Evolutionary conservation across 2,113 vertebrate genomes (phyloP).

Genomic region (Collichthys lucidus): DNA sequence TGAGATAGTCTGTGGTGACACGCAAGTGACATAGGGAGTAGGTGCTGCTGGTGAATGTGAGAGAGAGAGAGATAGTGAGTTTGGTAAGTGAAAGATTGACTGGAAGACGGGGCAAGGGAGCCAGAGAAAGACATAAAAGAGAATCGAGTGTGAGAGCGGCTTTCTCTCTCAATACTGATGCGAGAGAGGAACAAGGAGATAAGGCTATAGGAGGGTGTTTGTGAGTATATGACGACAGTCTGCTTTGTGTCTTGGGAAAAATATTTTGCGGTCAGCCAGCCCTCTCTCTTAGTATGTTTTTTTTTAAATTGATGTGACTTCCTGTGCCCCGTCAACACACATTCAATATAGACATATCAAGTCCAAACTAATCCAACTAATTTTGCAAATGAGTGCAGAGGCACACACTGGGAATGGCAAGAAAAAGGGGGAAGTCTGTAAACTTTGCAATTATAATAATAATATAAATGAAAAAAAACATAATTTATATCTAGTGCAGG

Average conservation of each 20-base stretch:
- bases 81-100: slow-evolving; percentile 37
- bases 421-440: neutral
- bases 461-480: neutral
- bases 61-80: slow-evolving; percentile 10
- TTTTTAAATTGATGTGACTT: slow-evolving; percentile 26
- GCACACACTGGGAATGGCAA: neutral
- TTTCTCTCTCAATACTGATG: slow-evolving; percentile 17
- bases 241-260: slow-evolving; percentile 35
- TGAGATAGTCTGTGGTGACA: slow-evolving; percentile 45
- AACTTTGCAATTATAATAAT: slow-evolving; percentile 7
- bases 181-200: slow-evolving; percentile 32
- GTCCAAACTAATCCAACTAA: slow-evolving; percentile 1
- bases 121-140: slow-evolving; percentile 31
- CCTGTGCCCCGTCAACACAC: neutral
- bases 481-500: slow-evolving; percentile 14
- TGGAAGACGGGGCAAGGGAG: slow-evolving; percentile 26
- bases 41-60: slow-evolving; percentile 23
- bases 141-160: slow-evolving; percentile 9
- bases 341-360: slow-evolving; percentile 17
- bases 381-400: neutral
- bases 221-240: neutral
- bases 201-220: slow-evolving; percentile 22
- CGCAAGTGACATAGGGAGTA: slow-evolving; percentile 46
- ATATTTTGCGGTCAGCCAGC: slow-evolving; percentile 34
- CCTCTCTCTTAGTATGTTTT: neutral